Percentiles rank a stretch among this genome's conserved stretches.
Evolutionary conservation across 2,888 invertebrate species (phyloP).

Genomic region (Latrodectus hesperus): DNA sequence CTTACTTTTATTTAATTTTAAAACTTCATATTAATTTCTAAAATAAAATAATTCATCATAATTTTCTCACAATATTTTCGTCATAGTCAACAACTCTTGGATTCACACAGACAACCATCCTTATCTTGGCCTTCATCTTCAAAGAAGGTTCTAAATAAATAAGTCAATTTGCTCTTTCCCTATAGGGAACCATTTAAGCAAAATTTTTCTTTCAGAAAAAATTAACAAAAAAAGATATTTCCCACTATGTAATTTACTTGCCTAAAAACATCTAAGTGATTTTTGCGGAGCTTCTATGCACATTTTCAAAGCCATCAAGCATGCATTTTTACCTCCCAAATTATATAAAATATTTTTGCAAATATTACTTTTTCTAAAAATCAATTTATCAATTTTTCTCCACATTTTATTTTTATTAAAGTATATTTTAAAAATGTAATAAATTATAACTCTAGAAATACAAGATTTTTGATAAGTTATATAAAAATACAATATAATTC

Average conservation of each 20-base stretch:
- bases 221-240: background rate
- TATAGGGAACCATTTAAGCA: slow-evolving; percentile 87
- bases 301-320: slow-evolving; percentile 91
- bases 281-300: slow-evolving; percentile 94
- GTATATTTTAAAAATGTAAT: too few relatives aligned
- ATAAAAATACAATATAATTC: too few relatives aligned
- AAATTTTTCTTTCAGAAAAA: background rate
- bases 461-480: too few relatives aligned
- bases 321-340: slow-evolving; percentile 95
- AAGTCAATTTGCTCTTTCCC: slow-evolving; percentile 95
- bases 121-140: slow-evolving; percentile 96
- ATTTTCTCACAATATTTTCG: slow-evolving; percentile 85
- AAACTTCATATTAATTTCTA: too few relatives aligned
- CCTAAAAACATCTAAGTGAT: slow-evolving; percentile 83
- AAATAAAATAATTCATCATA: too few relatives aligned
- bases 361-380: background rate
- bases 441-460: too few relatives aligned
- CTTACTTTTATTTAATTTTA: too few relatives aligned
- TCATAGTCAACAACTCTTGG: slow-evolving; percentile 94
- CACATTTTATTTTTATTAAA: background rate
- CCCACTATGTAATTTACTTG: slow-evolving; percentile 35
- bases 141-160: slow-evolving; percentile 97
- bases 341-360: slow-evolving; percentile 22
- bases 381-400: background rate
- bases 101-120: slow-evolving; percentile 98